phyloP scores from a whole-genome alignment of 2,113 vertebrate genomes.

The Gymnocephalus cernua region DNA sequence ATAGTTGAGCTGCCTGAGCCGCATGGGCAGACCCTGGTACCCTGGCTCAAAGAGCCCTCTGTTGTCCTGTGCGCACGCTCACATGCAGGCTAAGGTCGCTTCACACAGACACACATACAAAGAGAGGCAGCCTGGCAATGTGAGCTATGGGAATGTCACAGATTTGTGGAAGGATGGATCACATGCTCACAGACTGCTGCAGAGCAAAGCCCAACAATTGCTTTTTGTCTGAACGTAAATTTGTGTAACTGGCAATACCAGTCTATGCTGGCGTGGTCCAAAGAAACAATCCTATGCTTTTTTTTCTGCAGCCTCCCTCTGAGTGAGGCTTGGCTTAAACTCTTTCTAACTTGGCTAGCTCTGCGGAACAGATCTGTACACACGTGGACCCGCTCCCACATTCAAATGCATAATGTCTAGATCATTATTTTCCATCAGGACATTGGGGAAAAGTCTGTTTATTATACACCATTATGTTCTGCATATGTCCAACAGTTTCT shows the following conservation, averaged over 20 bases:
- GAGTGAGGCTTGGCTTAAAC: conserved; percentile 43
- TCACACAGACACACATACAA: conserved; percentile 56
- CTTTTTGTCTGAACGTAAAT: conserved; percentile 86
- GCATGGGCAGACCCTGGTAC: conserved; percentile 62
- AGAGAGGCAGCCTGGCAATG: conserved; percentile 71
- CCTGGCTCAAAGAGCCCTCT: conserved; percentile 82
- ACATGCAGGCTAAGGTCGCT: conserved; percentile 58
- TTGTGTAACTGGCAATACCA: conserved; percentile 81
- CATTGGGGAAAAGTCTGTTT: conserved; percentile 11
- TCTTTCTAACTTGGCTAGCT: conserved; percentile 45
- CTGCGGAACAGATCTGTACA: conserved; percentile 26
- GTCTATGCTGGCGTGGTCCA: conserved; percentile 43
- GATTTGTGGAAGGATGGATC: conserved; percentile 79
- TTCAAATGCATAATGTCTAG: conserved; percentile 32
- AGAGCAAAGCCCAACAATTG: conserved; percentile 79
- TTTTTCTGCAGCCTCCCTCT: conserved; percentile 20
- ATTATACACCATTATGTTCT: conserved; percentile 16
- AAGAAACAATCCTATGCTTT: conserved; percentile 50
- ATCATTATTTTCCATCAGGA: conserved; percentile 44
- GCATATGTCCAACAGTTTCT: conserved; percentile 9
- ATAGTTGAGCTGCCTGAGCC: conserved; percentile 82
- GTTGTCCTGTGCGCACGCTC: conserved; percentile 69
- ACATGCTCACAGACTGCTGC: conserved; percentile 78
- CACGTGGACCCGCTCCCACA: conserved; percentile 7
- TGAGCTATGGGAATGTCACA: conserved; percentile 77